Evolutionary conservation across 2,888 invertebrate species (phyloP).

Genomic region (Agriopis marginaria): DNA sequence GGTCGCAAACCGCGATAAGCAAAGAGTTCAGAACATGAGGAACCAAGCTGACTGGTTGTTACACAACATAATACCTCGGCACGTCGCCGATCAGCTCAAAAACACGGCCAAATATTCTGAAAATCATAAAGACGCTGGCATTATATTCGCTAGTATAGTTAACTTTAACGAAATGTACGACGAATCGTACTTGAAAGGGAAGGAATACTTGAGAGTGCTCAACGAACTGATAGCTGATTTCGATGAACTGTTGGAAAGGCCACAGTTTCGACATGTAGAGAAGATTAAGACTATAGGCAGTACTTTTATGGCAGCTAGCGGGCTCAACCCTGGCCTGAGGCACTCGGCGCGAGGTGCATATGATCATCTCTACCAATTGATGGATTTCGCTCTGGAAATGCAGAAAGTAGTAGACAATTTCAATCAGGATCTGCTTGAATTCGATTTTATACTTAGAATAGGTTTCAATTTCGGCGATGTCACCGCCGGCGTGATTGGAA

Average conservation of each 20-base stretch:
- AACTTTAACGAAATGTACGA: constrained; percentile 99
- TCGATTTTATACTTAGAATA: constrained; percentile 94
- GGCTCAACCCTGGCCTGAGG: constrained; percentile 93
- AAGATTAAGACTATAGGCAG: constrained; percentile 99
- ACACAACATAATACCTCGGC: constrained; percentile 98
- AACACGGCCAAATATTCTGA: constrained; percentile 97
- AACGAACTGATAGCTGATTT: constrained; percentile 99
- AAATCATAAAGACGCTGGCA: constrained; percentile 96
- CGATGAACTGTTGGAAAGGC: constrained; percentile 94
- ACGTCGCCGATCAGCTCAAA: constrained; percentile 97
- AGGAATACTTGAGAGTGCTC: constrained; percentile 96
- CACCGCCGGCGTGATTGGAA: constrained; percentile 98
- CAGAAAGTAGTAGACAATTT: constrained; percentile 95
- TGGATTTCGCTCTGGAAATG: constrained; percentile 97
- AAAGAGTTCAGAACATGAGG: constrained; percentile 95
- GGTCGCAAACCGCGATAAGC: constrained; percentile 95
- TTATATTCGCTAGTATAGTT: constrained; percentile 98
- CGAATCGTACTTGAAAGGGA: constrained; percentile 97
- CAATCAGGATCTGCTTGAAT: constrained; percentile 95
- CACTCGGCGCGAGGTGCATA: constrained; percentile 89
- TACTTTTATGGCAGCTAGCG: constrained; percentile 99
- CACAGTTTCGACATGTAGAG: constrained; percentile 95
- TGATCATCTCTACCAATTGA: constrained; percentile 93
- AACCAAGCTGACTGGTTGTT: constrained; percentile 98
- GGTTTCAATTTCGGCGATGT: constrained; percentile 98